Conservation (phyloP, 2,888 invertebrate species). For the Malthinus flaveolus region DNA sequence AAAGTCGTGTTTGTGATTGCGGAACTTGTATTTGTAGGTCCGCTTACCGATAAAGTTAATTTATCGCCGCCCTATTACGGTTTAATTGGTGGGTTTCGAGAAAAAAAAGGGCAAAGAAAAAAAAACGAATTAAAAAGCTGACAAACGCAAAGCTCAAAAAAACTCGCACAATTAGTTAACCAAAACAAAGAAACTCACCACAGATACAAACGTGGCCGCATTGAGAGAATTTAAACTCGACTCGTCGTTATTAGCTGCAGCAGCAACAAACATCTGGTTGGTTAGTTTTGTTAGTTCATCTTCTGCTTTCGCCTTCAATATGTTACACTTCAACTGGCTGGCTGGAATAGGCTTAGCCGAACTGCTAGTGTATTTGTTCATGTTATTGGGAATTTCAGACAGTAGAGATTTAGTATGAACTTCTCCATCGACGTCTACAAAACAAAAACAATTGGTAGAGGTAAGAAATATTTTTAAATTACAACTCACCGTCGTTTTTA, state of each 20-base stretch:
- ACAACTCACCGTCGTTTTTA: conserved; percentile 52
- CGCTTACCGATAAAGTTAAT: conserved; percentile 67
- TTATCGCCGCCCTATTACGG: conserved; percentile 67
- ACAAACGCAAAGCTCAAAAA: conserved; percentile 7
- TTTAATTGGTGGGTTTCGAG: conserved; percentile 9
- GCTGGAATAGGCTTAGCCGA: conserved; percentile 74
- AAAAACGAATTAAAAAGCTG: conserved; percentile 12
- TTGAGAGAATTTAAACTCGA: conserved; percentile 55
- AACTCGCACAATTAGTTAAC: background rate
- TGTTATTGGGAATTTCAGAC: conserved; percentile 52
- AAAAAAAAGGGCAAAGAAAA: conserved; percentile 6
- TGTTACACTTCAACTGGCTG: conserved; percentile 92
- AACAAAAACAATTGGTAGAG: background rate
- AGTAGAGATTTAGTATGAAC: conserved; percentile 45
- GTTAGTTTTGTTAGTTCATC: conserved; percentile 64
- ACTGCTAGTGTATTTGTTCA: conserved; percentile 43
- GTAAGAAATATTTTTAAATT: too few species aligned
- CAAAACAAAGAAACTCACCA: conserved; percentile 61
- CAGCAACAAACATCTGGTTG: conserved; percentile 62
- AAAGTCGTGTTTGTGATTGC: conserved; percentile 29
- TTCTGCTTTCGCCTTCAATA: conserved; percentile 79
- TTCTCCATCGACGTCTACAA: conserved; percentile 43
- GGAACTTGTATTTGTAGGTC: conserved; percentile 46
- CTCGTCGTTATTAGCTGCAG: conserved; percentile 51
- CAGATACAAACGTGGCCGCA: conserved; percentile 74